A percentile compares a stretch with the other conserved stretches of the same genome.
Evolutionary conservation across 2,113 vertebrate species (phyloP).

Genomic region (Petrocephalus microphthalmus): DNA sequence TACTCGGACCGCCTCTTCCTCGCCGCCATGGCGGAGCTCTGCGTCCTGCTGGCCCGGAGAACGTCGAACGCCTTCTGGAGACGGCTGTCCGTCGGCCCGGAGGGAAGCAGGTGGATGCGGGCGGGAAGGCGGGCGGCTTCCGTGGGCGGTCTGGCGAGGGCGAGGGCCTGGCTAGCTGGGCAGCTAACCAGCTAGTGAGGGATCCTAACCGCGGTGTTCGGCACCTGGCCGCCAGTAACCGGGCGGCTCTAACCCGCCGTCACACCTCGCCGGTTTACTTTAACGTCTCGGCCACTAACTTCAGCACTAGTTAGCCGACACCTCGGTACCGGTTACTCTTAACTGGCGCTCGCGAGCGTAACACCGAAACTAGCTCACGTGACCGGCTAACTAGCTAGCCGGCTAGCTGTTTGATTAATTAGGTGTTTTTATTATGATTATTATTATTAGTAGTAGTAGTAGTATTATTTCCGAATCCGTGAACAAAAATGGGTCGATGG

Average conservation of each 20-base stretch:
- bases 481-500: neutral
- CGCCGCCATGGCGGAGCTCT: slow-evolving; percentile 36
- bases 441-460: too few relatives aligned
- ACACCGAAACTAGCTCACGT: neutral
- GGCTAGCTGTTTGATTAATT: neutral
- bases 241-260: neutral
- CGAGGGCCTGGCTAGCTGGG: neutral
- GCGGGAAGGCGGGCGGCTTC: neutral
- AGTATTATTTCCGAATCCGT: neutral
- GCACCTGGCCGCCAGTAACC: neutral
- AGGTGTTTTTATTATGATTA: neutral
- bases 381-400: neutral
- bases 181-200: neutral
- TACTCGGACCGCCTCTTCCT: neutral
- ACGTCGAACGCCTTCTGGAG: slow-evolving; percentile 1
- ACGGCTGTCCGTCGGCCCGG: slow-evolving; percentile 12
- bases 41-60: slow-evolving; percentile 25
- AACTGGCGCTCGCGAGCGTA: neutral
- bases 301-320: neutral
- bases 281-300: neutral
- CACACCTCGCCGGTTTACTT: neutral
- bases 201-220: too few relatives aligned
- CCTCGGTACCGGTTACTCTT: neutral
- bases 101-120: slow-evolving; percentile 20
- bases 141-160: neutral